phyloP scores from a whole-genome alignment of 2,797 vertebrate species.

The Hippocampus kuda region DNA sequence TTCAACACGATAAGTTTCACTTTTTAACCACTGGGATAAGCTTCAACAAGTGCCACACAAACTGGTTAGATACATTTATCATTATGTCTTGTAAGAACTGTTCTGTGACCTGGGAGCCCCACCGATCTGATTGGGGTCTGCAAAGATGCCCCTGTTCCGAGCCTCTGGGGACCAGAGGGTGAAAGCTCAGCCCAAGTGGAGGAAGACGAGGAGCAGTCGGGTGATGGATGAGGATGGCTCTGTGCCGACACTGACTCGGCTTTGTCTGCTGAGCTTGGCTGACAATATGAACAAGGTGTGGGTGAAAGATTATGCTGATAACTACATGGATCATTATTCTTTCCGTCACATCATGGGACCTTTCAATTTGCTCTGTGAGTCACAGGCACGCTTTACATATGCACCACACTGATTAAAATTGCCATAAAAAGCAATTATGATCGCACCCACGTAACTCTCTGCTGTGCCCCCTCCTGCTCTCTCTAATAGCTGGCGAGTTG shows the following conservation, averaged over 20 bases:
- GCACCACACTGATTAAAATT: no score
- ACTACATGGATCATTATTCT: slow-evolving; percentile 72
- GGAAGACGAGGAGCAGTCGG: slow-evolving; percentile 8
- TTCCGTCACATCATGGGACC: slow-evolving; percentile 79
- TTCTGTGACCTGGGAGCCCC: background rate
- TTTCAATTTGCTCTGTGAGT: slow-evolving; percentile 75
- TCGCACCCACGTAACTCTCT: no score
- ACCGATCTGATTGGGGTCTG: no score
- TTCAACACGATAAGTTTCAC: no score
- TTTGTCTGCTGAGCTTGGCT: slow-evolving; percentile 71
- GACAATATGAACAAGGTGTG: slow-evolving; percentile 75
- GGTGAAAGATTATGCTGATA: slow-evolving; percentile 73
- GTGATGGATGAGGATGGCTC: slow-evolving; percentile 25
- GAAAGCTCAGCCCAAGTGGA: slow-evolving; percentile 8
- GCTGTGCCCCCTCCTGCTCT: no score
- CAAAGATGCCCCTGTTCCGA: slow-evolving; percentile 58
- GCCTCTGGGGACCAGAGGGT: background rate
- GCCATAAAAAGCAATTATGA: no score
- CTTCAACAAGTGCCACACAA: no score
- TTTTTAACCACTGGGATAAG: no score
- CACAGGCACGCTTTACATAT: no score
- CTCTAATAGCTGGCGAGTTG: slow-evolving; percentile 50
- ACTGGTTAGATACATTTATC: background rate
- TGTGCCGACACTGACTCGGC: slow-evolving; percentile 34
- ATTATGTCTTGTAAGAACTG: background rate